Base-by-base conservation (phyloP, 1,140 invertebrate genomes). In the Drosophila athabasca region DNA sequence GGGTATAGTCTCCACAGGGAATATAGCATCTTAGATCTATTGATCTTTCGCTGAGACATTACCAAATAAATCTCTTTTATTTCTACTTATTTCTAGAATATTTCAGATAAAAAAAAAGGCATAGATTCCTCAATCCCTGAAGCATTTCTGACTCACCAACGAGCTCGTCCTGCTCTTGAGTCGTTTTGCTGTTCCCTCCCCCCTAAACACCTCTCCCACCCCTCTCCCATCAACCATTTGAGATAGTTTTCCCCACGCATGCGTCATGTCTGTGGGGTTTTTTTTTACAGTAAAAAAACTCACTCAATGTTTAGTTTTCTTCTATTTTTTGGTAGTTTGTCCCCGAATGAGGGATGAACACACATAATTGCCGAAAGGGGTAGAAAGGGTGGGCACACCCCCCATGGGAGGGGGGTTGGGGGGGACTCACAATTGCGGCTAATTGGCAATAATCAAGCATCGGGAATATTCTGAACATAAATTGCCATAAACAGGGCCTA, bases 381-480 rank as follows among this genome's bases (percentile, higher is more conserved):
- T 29, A 54, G 22, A 11, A 5, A 31, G 22, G 35, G 17, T 1
- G 22, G 35, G 17, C 17, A 19, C 17, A 19, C 17, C 17, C 17
- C 17, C 17, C n/a, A n/a, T 19, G 0, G 17, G 17, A 19, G 0
- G 17, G 17, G 17, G n/a, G n/a, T n/a, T n/a, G n/a, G n/a, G 17
- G 17, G 50, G 8, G 1, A 39, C 51, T 35, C 26, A 61, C 82
- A 83, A 87, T 78, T 79, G 70, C 61, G 62, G 59, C 83, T 87
- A 87, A 87, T 87, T 87, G 83, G 48, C 67, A 66, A 79, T 88
- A 83, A 87, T 87, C 78, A 87, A 67, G 55, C 77, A 67, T 66
- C 26, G 64, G 15, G 62, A 64, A 50, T 52, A 52, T 55, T 59
- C 22, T 59, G 64, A 53, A 43, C 78, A 82, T 85, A 87, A 87